A percentile compares a stretch with the other conserved stretches of the same genome.
These are phyloP conservation scores for Anoplophora glabripennis DNA, from an alignment of 1,140 invertebrate genomes.

Conservation along the genomic window DNA sequence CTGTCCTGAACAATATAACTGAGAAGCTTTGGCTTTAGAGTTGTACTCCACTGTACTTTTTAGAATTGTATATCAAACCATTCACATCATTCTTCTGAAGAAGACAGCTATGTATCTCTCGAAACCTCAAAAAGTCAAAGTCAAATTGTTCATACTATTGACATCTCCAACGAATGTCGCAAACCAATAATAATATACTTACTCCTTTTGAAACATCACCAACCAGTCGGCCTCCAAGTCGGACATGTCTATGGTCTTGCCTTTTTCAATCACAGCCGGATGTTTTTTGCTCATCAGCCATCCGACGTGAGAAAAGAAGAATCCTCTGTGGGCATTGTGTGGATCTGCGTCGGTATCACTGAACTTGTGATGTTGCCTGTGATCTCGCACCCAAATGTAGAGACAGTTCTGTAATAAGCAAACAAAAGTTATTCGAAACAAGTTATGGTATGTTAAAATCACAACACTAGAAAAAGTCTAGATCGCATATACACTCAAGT, in stretches of 20 bases:
- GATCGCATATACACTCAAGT: too few relatives aligned
- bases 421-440: not conserved
- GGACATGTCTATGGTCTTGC: constrained; percentile 75
- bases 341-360: constrained; percentile 90
- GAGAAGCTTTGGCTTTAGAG: too few relatives aligned
- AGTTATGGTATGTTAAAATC: too few relatives aligned
- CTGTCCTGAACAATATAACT: too few relatives aligned
- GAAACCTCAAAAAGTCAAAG: too few relatives aligned
- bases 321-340: constrained; percentile 80
- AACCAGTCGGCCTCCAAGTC: constrained; percentile 74
- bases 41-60: too few relatives aligned
- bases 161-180: too few relatives aligned
- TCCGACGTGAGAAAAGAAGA: constrained; percentile 92
- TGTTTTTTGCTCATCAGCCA: constrained; percentile 88
- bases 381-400: constrained; percentile 75
- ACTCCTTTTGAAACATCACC: constrained; percentile 64
- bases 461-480: too few relatives aligned
- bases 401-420: constrained; percentile 63
- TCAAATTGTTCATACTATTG: too few relatives aligned
- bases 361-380: constrained; percentile 89
- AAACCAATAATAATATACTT: constrained; percentile 28
- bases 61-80: too few relatives aligned
- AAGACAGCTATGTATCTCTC: too few relatives aligned
- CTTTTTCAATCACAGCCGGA: constrained; percentile 77
- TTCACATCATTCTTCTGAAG: too few relatives aligned